Evolutionary conservation across 2,888 invertebrate species (phyloP), one percentile per base, ranked within the genome.

Genomic region (Embidobia sp.): DNA sequence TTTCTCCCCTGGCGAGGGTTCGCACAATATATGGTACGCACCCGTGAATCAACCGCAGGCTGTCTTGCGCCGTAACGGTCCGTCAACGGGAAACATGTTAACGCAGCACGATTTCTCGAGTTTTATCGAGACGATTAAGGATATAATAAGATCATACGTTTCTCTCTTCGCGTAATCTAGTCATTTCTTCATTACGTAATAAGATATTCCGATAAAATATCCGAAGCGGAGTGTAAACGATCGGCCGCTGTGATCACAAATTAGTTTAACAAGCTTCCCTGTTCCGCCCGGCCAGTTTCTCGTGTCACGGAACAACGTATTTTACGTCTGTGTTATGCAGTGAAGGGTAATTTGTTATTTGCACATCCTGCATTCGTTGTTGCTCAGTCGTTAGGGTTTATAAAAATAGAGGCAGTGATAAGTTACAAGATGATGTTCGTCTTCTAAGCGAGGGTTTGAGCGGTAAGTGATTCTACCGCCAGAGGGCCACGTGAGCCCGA

Each of bases 1-100:
- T 77, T 77, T 77, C 18, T 77, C 77, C 77, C 59, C 61, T 48
- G 59, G 66, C 61, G 69, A 78, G 77, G 73, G 73, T 63, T 59
- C 67, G 35, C 48, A 74, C 77, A 67, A 73, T 73, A 57, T 63
- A 51, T 57, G 77, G 55, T 67, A 63, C 55, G 66, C 59, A 64
- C 59, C 51, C 77, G 76, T 44, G 73, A 57, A 79, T 69, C 57
- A 49, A 78, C 72, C 75, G 76, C 76, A 75, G 80, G 74, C 66
- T 49, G 69, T 66, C 76, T 77, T 70, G 55, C 77, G 66, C 73
- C 77, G 80, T 85, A 84, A 85, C 85, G 85, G 84, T 84, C 80
- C 78, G 77, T 83, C 81, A 80, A 79, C 79, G 80, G 79, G 69
- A 79, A 80, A 69, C 70, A 79, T 18, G 37, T 18, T 16, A 16